phyloP scores from a whole-genome alignment of 2,888 invertebrate species.

The Cacoxenus indagator region DNA sequence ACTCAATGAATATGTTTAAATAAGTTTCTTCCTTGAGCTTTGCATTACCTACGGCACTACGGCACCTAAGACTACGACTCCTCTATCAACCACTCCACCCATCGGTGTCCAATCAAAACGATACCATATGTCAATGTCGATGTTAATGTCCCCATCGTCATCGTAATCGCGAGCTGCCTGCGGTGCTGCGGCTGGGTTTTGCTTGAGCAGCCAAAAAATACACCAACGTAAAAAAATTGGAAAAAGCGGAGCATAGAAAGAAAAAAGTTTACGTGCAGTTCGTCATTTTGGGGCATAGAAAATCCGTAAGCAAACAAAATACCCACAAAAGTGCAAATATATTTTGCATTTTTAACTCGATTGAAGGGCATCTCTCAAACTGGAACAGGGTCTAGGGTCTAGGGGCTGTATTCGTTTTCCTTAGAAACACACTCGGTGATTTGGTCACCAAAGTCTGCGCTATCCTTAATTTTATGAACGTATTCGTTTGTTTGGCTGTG shows the following conservation, averaged over 20 bases:
- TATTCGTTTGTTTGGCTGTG: background rate
- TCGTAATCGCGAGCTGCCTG: background rate
- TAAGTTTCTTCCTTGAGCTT: constrained; percentile 41
- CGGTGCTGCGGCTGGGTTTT: background rate
- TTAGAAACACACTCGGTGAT: too few species aligned
- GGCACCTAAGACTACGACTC: constrained; percentile 29
- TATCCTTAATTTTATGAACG: background rate
- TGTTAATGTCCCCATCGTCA: background rate
- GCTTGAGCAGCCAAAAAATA: background rate
- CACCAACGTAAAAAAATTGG: too few species aligned
- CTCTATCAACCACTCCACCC: constrained; percentile 26
- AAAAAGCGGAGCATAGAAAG: constrained; percentile 14
- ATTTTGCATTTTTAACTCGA: constrained; percentile 37
- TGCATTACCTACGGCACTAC: background rate
- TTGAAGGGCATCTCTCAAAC: too few species aligned
- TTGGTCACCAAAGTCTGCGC: too few species aligned
- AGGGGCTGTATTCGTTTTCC: too few species aligned
- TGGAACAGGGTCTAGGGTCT: too few species aligned
- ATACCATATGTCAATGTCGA: constrained; percentile 17
- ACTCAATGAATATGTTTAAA: constrained; percentile 48
- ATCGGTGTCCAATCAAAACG: constrained; percentile 32
- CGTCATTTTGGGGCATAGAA: constrained; percentile 19
- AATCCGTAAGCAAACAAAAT: constrained; percentile 59
- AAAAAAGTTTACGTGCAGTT: background rate
- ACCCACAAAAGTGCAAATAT: constrained; percentile 56